Evolutionary conservation across 2,888 invertebrate genomes (phyloP).

Genomic region (Hypolimnas misippus): DNA sequence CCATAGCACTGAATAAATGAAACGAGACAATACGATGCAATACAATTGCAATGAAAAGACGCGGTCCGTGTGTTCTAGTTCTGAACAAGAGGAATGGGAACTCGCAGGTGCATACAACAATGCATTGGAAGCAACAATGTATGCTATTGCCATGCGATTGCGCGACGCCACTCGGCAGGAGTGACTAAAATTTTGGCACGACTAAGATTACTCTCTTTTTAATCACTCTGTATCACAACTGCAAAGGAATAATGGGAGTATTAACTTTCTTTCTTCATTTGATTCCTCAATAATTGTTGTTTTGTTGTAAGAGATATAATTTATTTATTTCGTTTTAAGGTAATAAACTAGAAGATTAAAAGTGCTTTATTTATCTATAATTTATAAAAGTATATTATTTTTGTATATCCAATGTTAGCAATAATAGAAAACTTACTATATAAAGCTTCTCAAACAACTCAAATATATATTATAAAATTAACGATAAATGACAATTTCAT

Average conservation of each 20-base stretch:
- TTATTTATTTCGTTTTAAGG: too few relatives aligned
- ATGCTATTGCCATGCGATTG: constrained; percentile 54
- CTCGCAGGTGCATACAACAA: constrained; percentile 72
- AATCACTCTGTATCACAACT: constrained; percentile 11
- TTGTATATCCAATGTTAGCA: too few relatives aligned
- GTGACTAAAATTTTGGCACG: constrained; percentile 40
- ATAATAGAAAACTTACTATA: too few relatives aligned
- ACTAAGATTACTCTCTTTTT: constrained; percentile 18
- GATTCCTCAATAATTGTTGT: too few relatives aligned
- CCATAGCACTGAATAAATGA: constrained; percentile 67
- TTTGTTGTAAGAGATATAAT: too few relatives aligned
- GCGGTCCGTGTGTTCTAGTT: constrained; percentile 73
- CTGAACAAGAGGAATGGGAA: constrained; percentile 70
- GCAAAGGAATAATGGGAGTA: background rate
- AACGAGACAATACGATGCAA: constrained; percentile 73
- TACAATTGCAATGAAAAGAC: constrained; percentile 81
- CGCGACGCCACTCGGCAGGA: constrained; percentile 51
- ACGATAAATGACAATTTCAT: too few relatives aligned
- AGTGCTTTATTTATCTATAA: too few relatives aligned
- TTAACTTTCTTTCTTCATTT: too few relatives aligned
- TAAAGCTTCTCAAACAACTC: too few relatives aligned
- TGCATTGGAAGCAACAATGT: constrained; percentile 47
- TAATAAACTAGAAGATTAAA: too few relatives aligned
- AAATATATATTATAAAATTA: too few relatives aligned
- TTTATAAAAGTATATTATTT: too few relatives aligned